phyloP scores from a whole-genome alignment of 2,888 invertebrate species.

The Drosophila infuscata region DNA sequence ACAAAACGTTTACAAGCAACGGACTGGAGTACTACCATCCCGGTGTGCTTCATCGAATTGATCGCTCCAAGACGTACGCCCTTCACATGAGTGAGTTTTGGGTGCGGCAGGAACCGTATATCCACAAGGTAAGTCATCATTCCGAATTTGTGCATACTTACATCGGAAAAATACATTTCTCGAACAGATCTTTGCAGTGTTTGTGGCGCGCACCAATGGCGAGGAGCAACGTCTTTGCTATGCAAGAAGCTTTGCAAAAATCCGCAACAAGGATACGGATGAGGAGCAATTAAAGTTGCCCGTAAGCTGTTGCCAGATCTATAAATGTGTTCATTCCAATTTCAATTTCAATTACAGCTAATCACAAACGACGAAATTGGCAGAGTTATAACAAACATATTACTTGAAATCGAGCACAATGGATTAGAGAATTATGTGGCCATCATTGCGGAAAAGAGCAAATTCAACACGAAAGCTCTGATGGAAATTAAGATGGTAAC shows the following conservation, averaged over 20 bases:
- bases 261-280: background rate
- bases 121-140: slow-evolving; percentile 36
- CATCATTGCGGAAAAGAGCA: slow-evolving; percentile 23
- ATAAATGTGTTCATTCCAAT: background rate
- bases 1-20: slow-evolving; percentile 11
- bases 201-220: slow-evolving; percentile 37
- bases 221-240: slow-evolving; percentile 54
- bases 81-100: slow-evolving; percentile 48
- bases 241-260: slow-evolving; percentile 34
- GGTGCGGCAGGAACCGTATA: slow-evolving; percentile 44
- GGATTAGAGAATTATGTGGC: slow-evolving; percentile 52
- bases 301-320: slow-evolving; percentile 10
- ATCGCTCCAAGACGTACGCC: slow-evolving; percentile 33
- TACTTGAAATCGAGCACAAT: slow-evolving; percentile 44
- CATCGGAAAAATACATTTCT: background rate
- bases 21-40: slow-evolving; percentile 49
- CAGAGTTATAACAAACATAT: slow-evolving; percentile 32
- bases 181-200: slow-evolving; percentile 36
- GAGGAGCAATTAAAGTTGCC: slow-evolving; percentile 18
- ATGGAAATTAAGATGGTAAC: slow-evolving; percentile 20
- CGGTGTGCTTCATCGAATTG: slow-evolving; percentile 47
- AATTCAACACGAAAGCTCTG: slow-evolving; percentile 12
- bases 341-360: slow-evolving; percentile 19
- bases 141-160: background rate
- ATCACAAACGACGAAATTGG: slow-evolving; percentile 34